Evolutionary conservation across 1,140 invertebrate species (phyloP), one percentile per base, ranked within the genome.

Genomic region (Homalodisca vitripennis): DNA sequence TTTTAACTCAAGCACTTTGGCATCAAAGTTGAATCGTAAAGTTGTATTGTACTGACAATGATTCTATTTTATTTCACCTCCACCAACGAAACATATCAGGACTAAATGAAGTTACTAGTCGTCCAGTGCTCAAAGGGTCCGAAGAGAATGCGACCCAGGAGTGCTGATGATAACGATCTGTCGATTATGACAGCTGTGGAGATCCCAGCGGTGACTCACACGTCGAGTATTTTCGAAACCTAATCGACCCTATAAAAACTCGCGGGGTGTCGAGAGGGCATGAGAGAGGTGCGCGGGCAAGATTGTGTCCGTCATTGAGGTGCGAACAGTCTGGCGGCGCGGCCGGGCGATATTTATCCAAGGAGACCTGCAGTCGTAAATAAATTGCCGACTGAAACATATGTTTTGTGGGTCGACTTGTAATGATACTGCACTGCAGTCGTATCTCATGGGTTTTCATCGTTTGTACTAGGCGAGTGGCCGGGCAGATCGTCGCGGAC

Each of bases 311-410:
- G 34, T 41, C 34, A 41, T 41, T 17, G n/a, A n/a, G n/a, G n/a
- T n/a, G n/a, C n/a, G n/a, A n/a, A n/a, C n/a, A 10, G 34, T 10
- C 6, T 41, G 34, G 34, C 17, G 17, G 34, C 6, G 34, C 6
- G 34, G 34, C 6, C 34, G 6, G 6, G 34, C 17, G 34, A 41
- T 17, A 10, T 17, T 41, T 41, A 17, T 10, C 34, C 34, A n/a
- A n/a, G n/a, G 34, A 41, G 34, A 41, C 34, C 17, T 41, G 34
- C 34, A 41, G 34, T 41, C 34, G 34, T 60, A 60, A 60, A 60
- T 60, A 60, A 60, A 60, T 24, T 60, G 17, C 27, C 22, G 55
- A 60, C 22, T 60, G 22, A 60, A 60, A 60, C 55, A 60, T 60
- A 60, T 60, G 55, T 60, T 60, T 60, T 24, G 22, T 29, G 24